Evolutionary conservation across 2,888 invertebrate genomes (phyloP), one percentile per base, ranked within the genome.

Genomic region (Clivina fossor): DNA sequence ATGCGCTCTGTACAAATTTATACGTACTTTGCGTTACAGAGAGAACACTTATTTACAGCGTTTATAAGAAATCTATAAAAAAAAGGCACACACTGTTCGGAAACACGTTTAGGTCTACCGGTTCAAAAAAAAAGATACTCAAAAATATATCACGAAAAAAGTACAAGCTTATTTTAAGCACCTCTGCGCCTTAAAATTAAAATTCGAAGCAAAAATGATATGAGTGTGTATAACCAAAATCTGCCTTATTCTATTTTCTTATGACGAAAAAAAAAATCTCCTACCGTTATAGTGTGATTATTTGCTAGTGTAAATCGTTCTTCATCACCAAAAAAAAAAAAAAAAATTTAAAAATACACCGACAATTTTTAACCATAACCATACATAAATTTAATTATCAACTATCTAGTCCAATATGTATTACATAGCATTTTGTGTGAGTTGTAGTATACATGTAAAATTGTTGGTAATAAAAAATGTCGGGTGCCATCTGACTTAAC

Each of bases 101-200:
- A 71, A 67, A 68, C 73, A 74, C 71, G 73, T 79, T 79, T 78
- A 76, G 78, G 78, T 77, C 76, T 47, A 76, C 77, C 77, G 77
- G 77, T 76, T 75, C 77, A 74, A 77, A 75, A 74, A 71, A 65
- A 65, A 63, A 63, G 61, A 70, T 66, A 70, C 66, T 71, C 68
- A 65, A 69, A 68, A 72, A 76, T 71, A 78, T 79, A 80, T 80
- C 80, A 80, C 76, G 78, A 80, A 76, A 80, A 81, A 80, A 82
- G 82, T 82, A 82, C 82, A 83, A 83, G 82, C 81, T 82, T 82
- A 80, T 80, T 82, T 81, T 78, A 78, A 82, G 82, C 82, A 82
- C 82, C 82, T 82, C 81, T 81, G 83, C 83, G 83, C 83, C 83
- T 83, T 83, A 83, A 80, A 80, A 80, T 80, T 78, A 79, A 74